Conservation (phyloP, 2,797 vertebrate species). For the Triplophysa bombifrons region DNA sequence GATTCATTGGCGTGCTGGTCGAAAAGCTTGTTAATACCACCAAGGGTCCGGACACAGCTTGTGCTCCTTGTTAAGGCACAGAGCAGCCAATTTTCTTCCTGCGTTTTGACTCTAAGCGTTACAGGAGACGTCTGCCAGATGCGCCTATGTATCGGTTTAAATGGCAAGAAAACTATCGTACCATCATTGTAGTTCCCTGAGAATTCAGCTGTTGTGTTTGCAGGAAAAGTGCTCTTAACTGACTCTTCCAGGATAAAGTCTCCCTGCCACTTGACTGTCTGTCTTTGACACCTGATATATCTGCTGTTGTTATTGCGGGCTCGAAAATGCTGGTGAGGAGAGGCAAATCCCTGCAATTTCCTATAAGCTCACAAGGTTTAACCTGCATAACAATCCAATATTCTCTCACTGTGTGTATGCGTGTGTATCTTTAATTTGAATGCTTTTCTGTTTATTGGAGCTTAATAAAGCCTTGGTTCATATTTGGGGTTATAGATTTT, state of each 20-base stretch:
- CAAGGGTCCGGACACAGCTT: conserved; percentile 17
- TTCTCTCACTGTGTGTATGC: conserved; percentile 18
- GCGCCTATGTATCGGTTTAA: conserved; percentile 25
- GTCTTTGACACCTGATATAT: conserved; percentile 55
- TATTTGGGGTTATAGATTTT: background rate
- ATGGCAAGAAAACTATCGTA: conserved; percentile 15
- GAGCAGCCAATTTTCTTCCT: conserved; percentile 39
- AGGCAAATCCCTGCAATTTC: conserved; percentile 56
- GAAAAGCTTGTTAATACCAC: conserved; percentile 38
- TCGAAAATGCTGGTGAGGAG: conserved; percentile 46
- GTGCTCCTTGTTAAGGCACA: conserved; percentile 20
- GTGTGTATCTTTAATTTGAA: background rate
- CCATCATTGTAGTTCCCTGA: conserved; percentile 15
- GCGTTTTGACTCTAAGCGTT: conserved; percentile 26
- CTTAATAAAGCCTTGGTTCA: background rate
- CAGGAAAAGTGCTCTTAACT: conserved; percentile 36
- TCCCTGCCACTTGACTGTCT: conserved; percentile 46
- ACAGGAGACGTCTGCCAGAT: conserved; percentile 7
- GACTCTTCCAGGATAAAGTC: conserved; percentile 49
- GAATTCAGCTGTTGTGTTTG: conserved; percentile 28
- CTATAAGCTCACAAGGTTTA: conserved; percentile 38
- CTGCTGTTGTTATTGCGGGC: conserved; percentile 45
- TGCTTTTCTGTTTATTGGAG: background rate
- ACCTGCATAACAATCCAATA: conserved; percentile 44
- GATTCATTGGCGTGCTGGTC: conserved; percentile 47